Evolutionary conservation across 64 coral and sea anemone genomes (phyloP).

Genomic region (Acropora tenuis): DNA sequence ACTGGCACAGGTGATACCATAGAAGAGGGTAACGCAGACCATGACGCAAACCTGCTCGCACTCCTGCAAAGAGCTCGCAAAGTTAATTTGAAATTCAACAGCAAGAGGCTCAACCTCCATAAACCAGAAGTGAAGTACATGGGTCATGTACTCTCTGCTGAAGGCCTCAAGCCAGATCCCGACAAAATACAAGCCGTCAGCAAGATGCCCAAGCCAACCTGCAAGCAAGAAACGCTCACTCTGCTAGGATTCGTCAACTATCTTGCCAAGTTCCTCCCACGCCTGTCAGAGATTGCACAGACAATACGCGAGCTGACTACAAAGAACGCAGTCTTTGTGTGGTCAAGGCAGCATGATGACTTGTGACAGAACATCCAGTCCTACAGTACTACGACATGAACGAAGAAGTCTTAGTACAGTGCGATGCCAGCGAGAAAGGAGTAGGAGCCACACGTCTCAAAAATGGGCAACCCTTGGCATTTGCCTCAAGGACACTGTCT

Average conservation of each 20-base stretch:
- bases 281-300: constrained; percentile 55
- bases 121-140: constrained; percentile 59
- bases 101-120: constrained; percentile 62
- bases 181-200: constrained; percentile 53
- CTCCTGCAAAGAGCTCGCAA: constrained; percentile 44
- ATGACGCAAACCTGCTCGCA: constrained; percentile 42
- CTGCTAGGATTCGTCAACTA: constrained; percentile 51
- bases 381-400: constrained; percentile 61
- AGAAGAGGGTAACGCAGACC: constrained; percentile 46
- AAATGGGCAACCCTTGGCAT: constrained; percentile 60
- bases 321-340: constrained; percentile 40
- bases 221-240: constrained; percentile 57
- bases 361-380: constrained; percentile 59
- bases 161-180: constrained; percentile 57
- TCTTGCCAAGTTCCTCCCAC: constrained; percentile 64
- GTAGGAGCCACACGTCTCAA: constrained; percentile 39
- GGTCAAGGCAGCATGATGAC: constrained; percentile 40
- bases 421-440: constrained; percentile 48
- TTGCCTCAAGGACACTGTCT: constrained; percentile 66
- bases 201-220: constrained; percentile 55
- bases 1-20: constrained; percentile 48
- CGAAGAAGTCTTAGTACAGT: constrained; percentile 44
- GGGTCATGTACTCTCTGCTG: constrained; percentile 51
- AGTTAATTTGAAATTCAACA: constrained; percentile 71
- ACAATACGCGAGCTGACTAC: constrained; percentile 50